Evolutionary conservation across 2,797 vertebrate genomes (phyloP).

Genomic region (Streptopelia turtur): DNA sequence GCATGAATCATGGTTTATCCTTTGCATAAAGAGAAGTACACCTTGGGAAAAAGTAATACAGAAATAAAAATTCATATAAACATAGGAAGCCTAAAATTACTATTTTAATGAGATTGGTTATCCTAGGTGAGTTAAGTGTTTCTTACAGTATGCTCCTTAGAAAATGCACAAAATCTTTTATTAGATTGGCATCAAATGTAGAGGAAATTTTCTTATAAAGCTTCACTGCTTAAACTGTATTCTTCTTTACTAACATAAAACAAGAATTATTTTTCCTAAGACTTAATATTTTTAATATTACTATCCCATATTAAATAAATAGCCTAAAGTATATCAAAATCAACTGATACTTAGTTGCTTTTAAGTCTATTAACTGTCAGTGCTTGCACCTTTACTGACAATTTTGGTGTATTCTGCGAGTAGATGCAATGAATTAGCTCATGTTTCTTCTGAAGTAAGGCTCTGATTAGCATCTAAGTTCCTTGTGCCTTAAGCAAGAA

Average conservation of each 20-base stretch:
- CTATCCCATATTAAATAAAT: background rate
- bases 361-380: background rate
- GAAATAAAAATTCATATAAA: slow-evolving; percentile 47
- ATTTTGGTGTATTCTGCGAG: background rate
- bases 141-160: background rate
- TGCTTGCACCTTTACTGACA: background rate
- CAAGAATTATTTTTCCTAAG: background rate
- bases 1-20: slow-evolving; percentile 41
- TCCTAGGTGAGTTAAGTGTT: background rate
- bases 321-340: background rate
- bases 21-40: slow-evolving; percentile 4
- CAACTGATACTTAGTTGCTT: background rate
- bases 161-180: slow-evolving; percentile 8
- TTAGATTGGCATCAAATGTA: background rate
- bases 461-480: too few relatives aligned
- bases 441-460: background rate
- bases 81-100: slow-evolving; percentile 41
- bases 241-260: background rate
- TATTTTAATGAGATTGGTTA: slow-evolving; percentile 5
- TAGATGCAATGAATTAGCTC: fast-evolving
- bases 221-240: background rate
- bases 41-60: slow-evolving; percentile 7
- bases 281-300: background rate
- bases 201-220: background rate
- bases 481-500: background rate